Conservation (phyloP, 2,797 vertebrate genomes). For the Scolopax rusticola region DNA sequence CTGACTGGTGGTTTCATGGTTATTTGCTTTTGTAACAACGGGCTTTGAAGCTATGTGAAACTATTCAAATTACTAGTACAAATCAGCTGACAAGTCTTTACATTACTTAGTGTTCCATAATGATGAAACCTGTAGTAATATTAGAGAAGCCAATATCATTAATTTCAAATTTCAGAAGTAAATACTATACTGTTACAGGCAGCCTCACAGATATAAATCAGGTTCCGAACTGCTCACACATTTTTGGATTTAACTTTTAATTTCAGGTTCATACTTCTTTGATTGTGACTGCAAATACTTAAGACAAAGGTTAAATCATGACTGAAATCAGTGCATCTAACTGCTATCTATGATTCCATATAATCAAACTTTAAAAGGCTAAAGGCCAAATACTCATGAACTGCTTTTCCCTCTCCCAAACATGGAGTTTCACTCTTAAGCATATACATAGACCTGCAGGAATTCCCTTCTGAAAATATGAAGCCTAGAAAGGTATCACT, state of each 20-base stretch:
- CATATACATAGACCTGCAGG: not conserved
- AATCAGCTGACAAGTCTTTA: not conserved
- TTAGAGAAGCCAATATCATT: not conserved
- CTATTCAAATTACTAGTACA: not conserved
- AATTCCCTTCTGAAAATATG: not conserved
- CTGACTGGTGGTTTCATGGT: not conserved
- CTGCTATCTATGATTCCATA: not conserved
- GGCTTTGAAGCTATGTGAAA: not conserved
- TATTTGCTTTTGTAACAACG: not conserved
- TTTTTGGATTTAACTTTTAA: not conserved
- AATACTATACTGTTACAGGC: not conserved
- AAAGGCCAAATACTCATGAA: not conserved
- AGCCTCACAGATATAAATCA: not conserved
- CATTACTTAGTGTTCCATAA: not conserved
- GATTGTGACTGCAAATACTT: not conserved
- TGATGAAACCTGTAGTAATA: not conserved
- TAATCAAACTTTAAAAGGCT: not conserved
- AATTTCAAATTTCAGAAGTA: not conserved
- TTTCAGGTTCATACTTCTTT: not conserved
- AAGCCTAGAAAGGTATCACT: rapidly evolving
- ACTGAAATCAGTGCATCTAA: not conserved
- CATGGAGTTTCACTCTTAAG: not conserved
- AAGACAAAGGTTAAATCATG: not conserved
- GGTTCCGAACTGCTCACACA: not conserved
- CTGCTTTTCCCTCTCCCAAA: not conserved